Conservation (phyloP, 2,113 vertebrate species). For the Chamaea fasciata region DNA sequence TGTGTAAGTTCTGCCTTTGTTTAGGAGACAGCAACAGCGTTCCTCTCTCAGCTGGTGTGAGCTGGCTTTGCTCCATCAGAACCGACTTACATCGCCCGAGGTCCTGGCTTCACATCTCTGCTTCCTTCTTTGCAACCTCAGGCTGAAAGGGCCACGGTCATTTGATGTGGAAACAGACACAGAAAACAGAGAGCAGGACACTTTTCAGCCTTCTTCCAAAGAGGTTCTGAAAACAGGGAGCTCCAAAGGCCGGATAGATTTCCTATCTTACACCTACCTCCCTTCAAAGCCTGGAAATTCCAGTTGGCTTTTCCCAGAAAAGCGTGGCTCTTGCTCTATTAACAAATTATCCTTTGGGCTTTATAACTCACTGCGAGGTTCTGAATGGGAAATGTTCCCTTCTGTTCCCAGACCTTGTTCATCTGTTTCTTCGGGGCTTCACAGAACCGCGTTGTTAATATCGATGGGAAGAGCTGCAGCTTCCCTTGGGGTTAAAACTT, state of each 20-base stretch:
- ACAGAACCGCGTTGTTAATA: background rate
- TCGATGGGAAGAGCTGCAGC: background rate
- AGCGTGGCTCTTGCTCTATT: background rate
- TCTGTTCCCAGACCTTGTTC: background rate
- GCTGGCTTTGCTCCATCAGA: background rate
- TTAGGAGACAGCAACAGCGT: background rate
- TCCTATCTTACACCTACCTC: background rate
- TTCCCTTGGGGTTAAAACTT: background rate
- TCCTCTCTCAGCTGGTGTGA: background rate
- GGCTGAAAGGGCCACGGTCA: background rate
- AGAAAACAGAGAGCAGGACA: background rate
- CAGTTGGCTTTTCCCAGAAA: conserved; percentile 8
- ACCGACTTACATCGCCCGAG: background rate
- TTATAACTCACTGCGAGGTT: background rate
- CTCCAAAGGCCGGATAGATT: background rate
- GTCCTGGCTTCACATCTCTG: background rate
- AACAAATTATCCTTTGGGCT: background rate
- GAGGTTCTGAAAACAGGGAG: background rate
- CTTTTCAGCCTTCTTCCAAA: background rate
- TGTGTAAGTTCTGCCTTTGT: background rate
- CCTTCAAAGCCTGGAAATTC: background rate
- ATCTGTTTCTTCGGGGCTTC: background rate
- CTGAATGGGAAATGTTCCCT: conserved; percentile 13
- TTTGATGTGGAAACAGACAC: background rate
- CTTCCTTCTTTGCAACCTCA: background rate